Base-by-base conservation (phyloP, 1,140 invertebrate genomes). In the Mylabris phalerata region DNA sequence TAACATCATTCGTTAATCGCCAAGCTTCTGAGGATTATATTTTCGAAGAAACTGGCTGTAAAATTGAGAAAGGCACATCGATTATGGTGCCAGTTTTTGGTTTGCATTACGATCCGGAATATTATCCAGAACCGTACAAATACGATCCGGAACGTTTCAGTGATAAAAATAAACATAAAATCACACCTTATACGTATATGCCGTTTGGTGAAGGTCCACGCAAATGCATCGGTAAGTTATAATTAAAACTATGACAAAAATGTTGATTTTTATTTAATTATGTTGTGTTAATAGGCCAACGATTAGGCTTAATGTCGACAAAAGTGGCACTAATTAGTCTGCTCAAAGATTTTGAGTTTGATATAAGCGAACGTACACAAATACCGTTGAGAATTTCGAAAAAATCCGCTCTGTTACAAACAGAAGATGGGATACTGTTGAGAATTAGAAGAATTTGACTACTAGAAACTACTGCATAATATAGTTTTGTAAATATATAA, bases 141-240 rank as follows among this genome's bases (percentile, higher is more conserved):
- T 61, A 9, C 60, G 67, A 47, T 57, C 59, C 9, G 66, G 67
- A 48, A 50, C 59, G 10, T 52, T 73, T 1, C 79, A 77, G 59
- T 65, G 72, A 51, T 63, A 7, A 32, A 32, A 32, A 32, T 32
- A 84, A 13, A 75, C 79, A 3, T 61, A 72, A 32, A 71, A 82
- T 64, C 73, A 70, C 24, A 42, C 64, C 11, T 46, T 71, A 7
- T 79, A 82, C 61, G 27, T 13, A 13, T 13, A 13, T 13, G 13
- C 13, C 13, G 13, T 13, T 13, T 13, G 13, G 13, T 13, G 13
- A 32, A 32, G 27, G 27, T 32, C 27, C 27, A 32, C 27, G 27
- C 7, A 32, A 32, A 32, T 32, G 44, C 45, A 3, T 32, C 44
- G 51, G 41, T 6, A 13, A 13, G 13, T 13, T 13, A 13, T n/a